Base-by-base conservation (phyloP, 2,888 invertebrate genomes). In the Nemapogon koenigi region DNA sequence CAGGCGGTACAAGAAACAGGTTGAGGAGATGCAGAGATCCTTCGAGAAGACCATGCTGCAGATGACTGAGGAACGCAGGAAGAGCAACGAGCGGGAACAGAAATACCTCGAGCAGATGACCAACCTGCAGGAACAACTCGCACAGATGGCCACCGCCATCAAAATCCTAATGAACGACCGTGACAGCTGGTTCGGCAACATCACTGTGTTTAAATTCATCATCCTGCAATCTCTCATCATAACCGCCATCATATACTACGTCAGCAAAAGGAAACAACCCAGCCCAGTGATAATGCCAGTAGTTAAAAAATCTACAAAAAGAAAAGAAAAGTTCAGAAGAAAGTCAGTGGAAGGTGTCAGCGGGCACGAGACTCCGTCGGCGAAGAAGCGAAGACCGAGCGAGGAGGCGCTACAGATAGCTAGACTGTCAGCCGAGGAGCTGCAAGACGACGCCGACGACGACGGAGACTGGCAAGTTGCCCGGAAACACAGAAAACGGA, bases 1-100 rank as follows among this genome's bases (percentile, higher is more conserved):
- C 67, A 86, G 91, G 39, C 84, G 96, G 11, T 98, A 97, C 72
- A 95, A 95, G 61, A 94, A 92, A 51, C 97, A 97, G 75, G 95
- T 96, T 35, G 97, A 97, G 65, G 97, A 97, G 55, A 89, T 96
- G 85, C 94, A 95, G 62, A 83, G 86, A 49, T 85, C 90, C 3
- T 83, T 94, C 49, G 89, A 91, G 49, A 90, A 90, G 51, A 90
- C 91, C 0, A 82, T 92, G 19, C 76, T 82, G 16, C 83, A 87
- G 35, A 82, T 90, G 75, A 83, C 82, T 41, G 90, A 90, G 46
- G 89, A 91, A 52, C 83, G 85, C 36, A 79, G 82, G 33, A 85
- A 83, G 47, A 83, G 84, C 45, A 83, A 83, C 47, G 89, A 89
- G 48, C 73, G 90, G n/a, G 94, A 94, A 59, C 84, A 84, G 43